Evolutionary conservation across 2,797 vertebrate genomes (phyloP).

Genomic region (Diglossa cyanea): DNA sequence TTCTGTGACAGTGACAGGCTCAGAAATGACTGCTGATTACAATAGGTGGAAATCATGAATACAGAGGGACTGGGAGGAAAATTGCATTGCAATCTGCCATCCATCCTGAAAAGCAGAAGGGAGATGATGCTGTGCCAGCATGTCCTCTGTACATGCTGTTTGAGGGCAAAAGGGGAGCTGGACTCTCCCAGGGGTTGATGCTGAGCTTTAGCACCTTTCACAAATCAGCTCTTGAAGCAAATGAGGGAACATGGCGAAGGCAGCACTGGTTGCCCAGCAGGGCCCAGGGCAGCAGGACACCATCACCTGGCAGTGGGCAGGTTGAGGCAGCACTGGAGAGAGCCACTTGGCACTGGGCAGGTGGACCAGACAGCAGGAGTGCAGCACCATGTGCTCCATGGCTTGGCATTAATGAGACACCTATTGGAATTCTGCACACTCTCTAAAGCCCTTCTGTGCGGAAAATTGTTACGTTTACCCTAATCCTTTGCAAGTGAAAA

Average conservation of each 20-base stretch:
- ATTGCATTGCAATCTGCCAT: constrained; percentile 6
- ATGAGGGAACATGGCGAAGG: neutral
- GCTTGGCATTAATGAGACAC: constrained; percentile 72
- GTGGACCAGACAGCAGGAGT: constrained; percentile 68
- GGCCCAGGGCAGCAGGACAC: constrained; percentile 22
- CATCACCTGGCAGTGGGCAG: constrained; percentile 47
- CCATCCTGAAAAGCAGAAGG: neutral
- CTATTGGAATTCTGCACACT: constrained; percentile 50
- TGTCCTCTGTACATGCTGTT: neutral
- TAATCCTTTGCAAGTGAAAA: constrained; percentile 6
- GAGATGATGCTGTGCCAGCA: neutral
- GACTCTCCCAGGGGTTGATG: neutral
- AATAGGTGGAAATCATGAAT: neutral
- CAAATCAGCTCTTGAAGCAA: constrained; percentile 1
- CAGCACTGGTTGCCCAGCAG: neutral
- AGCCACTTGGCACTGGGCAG: constrained; percentile 61
- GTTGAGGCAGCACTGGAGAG: constrained; percentile 12
- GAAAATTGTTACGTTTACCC: neutral
- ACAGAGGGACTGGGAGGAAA: neutral
- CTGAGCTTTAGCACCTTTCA: neutral
- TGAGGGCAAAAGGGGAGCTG: neutral
- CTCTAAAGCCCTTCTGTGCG: constrained; percentile 40
- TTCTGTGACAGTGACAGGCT: neutral
- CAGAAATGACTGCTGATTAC: neutral
- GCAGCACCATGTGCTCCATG: constrained; percentile 3